phyloP scores from a whole-genome alignment of 2,113 vertebrate species.

The Ciconia boyciana region DNA sequence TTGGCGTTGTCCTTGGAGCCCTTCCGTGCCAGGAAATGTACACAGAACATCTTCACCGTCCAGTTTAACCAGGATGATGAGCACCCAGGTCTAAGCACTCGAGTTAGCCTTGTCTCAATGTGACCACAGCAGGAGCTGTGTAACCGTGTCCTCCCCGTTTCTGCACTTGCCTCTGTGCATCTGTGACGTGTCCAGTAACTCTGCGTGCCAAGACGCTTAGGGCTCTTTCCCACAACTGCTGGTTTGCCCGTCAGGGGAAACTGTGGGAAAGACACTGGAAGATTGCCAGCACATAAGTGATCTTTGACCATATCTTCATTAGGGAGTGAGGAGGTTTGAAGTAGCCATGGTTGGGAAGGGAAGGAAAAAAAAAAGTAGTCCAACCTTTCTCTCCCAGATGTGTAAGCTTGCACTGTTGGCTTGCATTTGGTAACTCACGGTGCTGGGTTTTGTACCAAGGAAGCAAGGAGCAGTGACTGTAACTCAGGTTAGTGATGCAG shows the following conservation, averaged over 20 bases:
- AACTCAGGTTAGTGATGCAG: not conserved
- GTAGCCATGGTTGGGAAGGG: not conserved
- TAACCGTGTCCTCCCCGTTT: not conserved
- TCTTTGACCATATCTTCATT: conserved; percentile 43
- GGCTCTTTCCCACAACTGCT: conserved; percentile 58
- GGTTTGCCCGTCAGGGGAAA: conserved; percentile 16
- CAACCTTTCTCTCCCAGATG: not conserved
- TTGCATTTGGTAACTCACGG: not conserved
- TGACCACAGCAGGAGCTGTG: not conserved
- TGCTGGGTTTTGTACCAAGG: not conserved
- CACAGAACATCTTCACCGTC: not conserved
- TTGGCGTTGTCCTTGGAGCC: conserved; percentile 21
- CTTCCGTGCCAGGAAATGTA: not conserved
- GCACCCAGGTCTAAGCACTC: not conserved
- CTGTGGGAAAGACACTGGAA: conserved; percentile 37
- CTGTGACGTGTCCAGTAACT: not conserved
- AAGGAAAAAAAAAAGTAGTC: not conserved
- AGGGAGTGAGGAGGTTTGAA: conserved; percentile 15
- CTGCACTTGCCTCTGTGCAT: not conserved
- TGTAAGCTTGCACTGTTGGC: not conserved
- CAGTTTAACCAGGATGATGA: not conserved
- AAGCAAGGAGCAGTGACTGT: not conserved
- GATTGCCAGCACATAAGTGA: not conserved
- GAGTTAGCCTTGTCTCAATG: not conserved
- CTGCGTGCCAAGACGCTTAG: conserved; percentile 10